Evolutionary conservation across 2,797 vertebrate genomes (phyloP).

Genomic region (Brotula barbata): DNA sequence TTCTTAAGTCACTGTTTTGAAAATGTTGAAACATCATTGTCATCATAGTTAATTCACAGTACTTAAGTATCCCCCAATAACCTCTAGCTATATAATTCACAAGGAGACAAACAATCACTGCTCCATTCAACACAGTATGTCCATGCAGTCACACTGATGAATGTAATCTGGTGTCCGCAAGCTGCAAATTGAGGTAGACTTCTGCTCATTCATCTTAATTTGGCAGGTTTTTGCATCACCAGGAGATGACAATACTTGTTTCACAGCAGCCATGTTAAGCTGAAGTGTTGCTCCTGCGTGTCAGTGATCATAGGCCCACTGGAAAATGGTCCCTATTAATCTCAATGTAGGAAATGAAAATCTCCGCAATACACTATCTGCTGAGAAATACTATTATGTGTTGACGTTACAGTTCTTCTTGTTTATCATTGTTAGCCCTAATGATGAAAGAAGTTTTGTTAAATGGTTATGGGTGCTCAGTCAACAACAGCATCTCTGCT

Average conservation of each 20-base stretch:
- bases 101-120: background rate
- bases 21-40: too few relatives aligned
- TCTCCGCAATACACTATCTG: background rate
- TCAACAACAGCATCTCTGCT: too few relatives aligned
- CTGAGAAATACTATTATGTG: background rate
- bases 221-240: constrained; percentile 20
- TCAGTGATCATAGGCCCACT: constrained; percentile 11
- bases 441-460: background rate
- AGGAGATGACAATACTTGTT: constrained; percentile 32
- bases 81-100: too few relatives aligned
- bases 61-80: too few relatives aligned
- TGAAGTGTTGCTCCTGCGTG: constrained; percentile 17
- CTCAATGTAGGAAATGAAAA: constrained; percentile 13
- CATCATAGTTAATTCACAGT: too few relatives aligned
- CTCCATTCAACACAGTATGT: background rate
- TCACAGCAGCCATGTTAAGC: constrained; percentile 6
- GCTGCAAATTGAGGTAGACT: constrained; percentile 36
- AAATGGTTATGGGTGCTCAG: too few relatives aligned
- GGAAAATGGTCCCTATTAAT: constrained; percentile 6
- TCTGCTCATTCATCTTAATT: constrained; percentile 54
- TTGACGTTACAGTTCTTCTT: background rate
- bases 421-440: background rate
- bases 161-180: constrained; percentile 26
- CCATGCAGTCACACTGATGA: constrained; percentile 7
- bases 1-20: too few relatives aligned